Percentiles rank a stretch among this genome's conserved stretches.
phyloP scores from a whole-genome alignment of 1,140 invertebrate genomes.

The Temnothorax nylanderi region DNA sequence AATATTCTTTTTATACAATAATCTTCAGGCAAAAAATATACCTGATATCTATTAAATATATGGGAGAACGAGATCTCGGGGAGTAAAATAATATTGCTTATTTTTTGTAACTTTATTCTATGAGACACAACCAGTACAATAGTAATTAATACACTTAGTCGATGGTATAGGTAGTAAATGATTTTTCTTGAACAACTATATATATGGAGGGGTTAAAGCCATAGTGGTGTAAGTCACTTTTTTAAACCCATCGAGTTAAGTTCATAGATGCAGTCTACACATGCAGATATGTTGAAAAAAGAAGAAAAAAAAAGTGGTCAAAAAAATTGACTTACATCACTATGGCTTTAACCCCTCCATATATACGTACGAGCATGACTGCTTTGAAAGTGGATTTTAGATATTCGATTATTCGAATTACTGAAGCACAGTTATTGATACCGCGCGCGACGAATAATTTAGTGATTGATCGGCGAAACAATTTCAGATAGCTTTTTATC shows the following conservation, averaged over 20 bases:
- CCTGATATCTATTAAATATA: not conserved
- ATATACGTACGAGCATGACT: not conserved
- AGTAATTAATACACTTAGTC: not conserved
- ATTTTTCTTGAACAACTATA: not conserved
- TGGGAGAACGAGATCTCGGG: not conserved
- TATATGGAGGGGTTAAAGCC: too few relatives aligned
- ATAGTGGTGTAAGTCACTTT: too few relatives aligned
- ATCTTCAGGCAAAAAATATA: not conserved
- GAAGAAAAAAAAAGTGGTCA: too few relatives aligned
- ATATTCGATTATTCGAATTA: slow-evolving; percentile 37
- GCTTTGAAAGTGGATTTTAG: not conserved
- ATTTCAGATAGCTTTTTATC: slow-evolving; percentile 55
- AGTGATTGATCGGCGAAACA: slow-evolving; percentile 11
- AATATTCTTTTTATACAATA: not conserved
- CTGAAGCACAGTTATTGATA: not conserved
- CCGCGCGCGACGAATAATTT: not conserved
- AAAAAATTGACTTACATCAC: too few relatives aligned
- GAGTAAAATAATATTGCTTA: not conserved
- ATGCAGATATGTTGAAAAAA: too few relatives aligned
- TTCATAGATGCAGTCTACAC: too few relatives aligned
- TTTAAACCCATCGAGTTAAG: too few relatives aligned
- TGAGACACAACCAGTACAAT: not conserved
- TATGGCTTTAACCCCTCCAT: too few relatives aligned
- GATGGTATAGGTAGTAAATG: not conserved
- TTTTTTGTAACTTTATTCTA: not conserved